Evolutionary conservation across 2,888 invertebrate species (phyloP), one percentile per base, ranked within the genome.

Genomic region (Xestia ashworthii): DNA sequence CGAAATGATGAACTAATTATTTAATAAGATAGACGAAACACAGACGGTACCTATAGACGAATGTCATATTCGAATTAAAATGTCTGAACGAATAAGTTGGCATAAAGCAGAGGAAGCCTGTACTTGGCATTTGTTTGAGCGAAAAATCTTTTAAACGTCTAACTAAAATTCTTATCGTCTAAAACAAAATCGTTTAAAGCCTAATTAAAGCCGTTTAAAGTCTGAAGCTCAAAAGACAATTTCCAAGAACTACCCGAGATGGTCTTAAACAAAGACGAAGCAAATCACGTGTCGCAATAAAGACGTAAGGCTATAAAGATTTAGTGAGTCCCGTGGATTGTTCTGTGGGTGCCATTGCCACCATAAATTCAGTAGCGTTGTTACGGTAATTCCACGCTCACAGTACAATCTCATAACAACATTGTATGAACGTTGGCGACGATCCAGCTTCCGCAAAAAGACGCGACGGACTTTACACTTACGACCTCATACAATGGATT

Each of bases 331-430:
- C 70, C 71, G 80, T 77, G 67, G 83, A 82, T 85, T 82, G 81
- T 85, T 76, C 73, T 11, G 78, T 71, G 65, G 76, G 79, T 80
- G 69, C 58, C 55, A 67, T 25, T 75, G 64, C 22, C 55, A 71
- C 80, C 79, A 88, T 90, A 90, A 91, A 91, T 90, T 90, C 79
- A 75, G 71, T 66, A 46, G 71, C 70, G 84, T 88, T 87, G 90
- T 89, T 81, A 87, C 89, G 85, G 89, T 90, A 89, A 90, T 91
- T 88, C 79, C 81, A 80, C 76, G 50, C 81, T 14, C n/a, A 65
- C 65, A 83, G 87, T 89, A 92, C 89, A 92, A 92, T 93, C 92
- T 93, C 91, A 92, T 94, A 93, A 93, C 92, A 91, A 90, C 90
- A 91, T 92, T 93, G 92, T 93, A 87, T 89, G 88, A 85, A 78